Conservation (phyloP, 1,140 invertebrate species). For the Mya arenaria region DNA sequence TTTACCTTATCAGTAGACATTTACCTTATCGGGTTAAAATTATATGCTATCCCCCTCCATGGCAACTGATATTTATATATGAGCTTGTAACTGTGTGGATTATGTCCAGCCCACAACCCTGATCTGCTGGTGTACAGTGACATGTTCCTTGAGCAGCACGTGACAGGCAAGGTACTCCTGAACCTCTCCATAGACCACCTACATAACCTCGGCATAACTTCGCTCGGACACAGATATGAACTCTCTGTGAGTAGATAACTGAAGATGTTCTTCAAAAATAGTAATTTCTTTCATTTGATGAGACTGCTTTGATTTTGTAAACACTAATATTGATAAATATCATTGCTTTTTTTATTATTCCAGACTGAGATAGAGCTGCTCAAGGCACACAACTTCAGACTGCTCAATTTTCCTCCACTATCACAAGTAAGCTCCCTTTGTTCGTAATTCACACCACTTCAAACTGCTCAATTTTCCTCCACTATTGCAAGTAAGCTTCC, state of each 20-base stretch:
- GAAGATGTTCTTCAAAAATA: too few relatives aligned
- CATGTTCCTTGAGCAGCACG: slow-evolving; percentile 79
- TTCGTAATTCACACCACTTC: slow-evolving; percentile 76
- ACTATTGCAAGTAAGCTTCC: slow-evolving; percentile 53
- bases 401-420: slow-evolving; percentile 77
- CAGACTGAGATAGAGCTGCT: slow-evolving; percentile 79
- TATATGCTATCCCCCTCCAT: too few relatives aligned
- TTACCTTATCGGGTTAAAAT: too few relatives aligned
- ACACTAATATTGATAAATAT: background rate
- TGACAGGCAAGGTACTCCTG: slow-evolving; percentile 78
- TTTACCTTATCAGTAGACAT: too few relatives aligned
- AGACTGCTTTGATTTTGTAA: too few relatives aligned
- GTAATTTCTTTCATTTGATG: too few relatives aligned
- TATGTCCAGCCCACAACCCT: slow-evolving; percentile 67
- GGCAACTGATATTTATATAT: too few relatives aligned
- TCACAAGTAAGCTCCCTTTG: slow-evolving; percentile 53
- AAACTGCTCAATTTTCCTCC: slow-evolving; percentile 78
- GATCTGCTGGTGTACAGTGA: slow-evolving; percentile 79
- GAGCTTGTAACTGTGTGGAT: too few relatives aligned
- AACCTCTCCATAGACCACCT: slow-evolving; percentile 77
- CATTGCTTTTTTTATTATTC: slow-evolving; percentile 42
- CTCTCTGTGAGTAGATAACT: slow-evolving; percentile 75
- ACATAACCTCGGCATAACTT: slow-evolving; percentile 77
- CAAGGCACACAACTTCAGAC: slow-evolving; percentile 75
- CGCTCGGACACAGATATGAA: slow-evolving; percentile 78